Percentiles rank a stretch among this genome's conserved stretches.
Evolutionary conservation across 35 echinoderm and acorn worm genomes (phyloP).

Genomic region (Ophioderma brevispina): DNA sequence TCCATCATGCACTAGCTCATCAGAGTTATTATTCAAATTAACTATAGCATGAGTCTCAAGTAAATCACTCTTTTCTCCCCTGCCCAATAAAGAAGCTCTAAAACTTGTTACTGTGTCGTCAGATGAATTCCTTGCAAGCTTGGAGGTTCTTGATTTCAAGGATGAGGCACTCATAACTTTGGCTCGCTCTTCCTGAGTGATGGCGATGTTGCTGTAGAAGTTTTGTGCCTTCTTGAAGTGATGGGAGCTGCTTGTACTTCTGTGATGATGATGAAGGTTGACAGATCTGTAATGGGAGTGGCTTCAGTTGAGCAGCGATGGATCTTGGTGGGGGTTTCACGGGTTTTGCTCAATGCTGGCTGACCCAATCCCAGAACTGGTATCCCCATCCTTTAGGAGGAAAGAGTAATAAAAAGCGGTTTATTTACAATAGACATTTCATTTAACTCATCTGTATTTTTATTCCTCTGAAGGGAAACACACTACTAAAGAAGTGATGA

Average conservation of each 20-base stretch:
- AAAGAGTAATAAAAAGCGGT: no score
- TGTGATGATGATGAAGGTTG: conserved; percentile 28
- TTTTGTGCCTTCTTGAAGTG: conserved; percentile 75
- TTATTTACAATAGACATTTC: no score
- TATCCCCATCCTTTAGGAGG: no score
- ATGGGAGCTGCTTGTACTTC: conserved; percentile 50
- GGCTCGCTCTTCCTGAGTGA: background rate
- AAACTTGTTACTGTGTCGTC: background rate
- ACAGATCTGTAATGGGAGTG: conserved; percentile 75
- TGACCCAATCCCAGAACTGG: no score
- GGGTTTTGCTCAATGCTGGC: background rate
- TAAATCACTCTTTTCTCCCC: background rate
- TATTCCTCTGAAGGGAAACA: no score
- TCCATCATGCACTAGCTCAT: background rate
- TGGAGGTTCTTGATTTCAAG: background rate
- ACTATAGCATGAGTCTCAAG: background rate
- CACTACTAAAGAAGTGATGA: no score
- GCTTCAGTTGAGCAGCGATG: conserved; percentile 75
- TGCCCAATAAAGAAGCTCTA: background rate
- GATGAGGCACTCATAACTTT: background rate
- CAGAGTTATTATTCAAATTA: background rate
- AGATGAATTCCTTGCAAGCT: background rate
- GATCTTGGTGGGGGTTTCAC: conserved; percentile 1
- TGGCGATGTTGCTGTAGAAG: conserved; percentile 37
- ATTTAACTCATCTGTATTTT: no score